Evolutionary conservation across 2,888 invertebrate genomes (phyloP).

Genomic region (Diploptera punctata): DNA sequence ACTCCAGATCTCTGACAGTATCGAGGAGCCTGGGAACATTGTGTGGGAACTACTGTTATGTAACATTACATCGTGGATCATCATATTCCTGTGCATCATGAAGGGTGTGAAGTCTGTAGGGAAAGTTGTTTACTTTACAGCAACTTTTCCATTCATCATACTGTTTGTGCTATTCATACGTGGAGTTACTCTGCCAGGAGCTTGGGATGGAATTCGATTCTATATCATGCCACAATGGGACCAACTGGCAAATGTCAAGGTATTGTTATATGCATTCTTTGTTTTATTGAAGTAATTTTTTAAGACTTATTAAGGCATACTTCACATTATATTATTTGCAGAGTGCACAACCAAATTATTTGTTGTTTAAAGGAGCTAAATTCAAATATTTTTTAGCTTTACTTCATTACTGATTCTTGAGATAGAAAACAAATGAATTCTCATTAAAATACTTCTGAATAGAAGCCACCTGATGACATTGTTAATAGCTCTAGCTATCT

Average conservation of each 20-base stretch:
- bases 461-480: too few relatives aligned
- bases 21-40: constrained; percentile 76
- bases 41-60: constrained; percentile 82
- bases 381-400: too few relatives aligned
- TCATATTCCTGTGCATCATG: constrained; percentile 84
- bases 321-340: too few relatives aligned
- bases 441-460: too few relatives aligned
- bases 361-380: too few relatives aligned
- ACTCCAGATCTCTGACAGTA: constrained; percentile 74
- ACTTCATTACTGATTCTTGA: too few relatives aligned
- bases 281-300: too few relatives aligned
- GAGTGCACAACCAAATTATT: too few relatives aligned
- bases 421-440: too few relatives aligned
- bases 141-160: constrained; percentile 81
- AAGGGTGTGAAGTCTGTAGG: constrained; percentile 88
- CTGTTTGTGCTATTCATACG: constrained; percentile 74
- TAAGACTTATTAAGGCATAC: too few relatives aligned
- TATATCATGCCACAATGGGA: constrained; percentile 82
- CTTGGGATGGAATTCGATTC: constrained; percentile 75
- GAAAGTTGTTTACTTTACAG: constrained; percentile 88
- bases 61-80: constrained; percentile 77
- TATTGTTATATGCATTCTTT: too few relatives aligned
- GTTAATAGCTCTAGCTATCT: too few relatives aligned
- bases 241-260: constrained; percentile 76
- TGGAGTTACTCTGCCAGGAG: constrained; percentile 82